Evolutionary conservation across 2,113 vertebrate species (phyloP), one percentile per base, ranked within the genome.

Genomic region (Tetrao urogallus): DNA sequence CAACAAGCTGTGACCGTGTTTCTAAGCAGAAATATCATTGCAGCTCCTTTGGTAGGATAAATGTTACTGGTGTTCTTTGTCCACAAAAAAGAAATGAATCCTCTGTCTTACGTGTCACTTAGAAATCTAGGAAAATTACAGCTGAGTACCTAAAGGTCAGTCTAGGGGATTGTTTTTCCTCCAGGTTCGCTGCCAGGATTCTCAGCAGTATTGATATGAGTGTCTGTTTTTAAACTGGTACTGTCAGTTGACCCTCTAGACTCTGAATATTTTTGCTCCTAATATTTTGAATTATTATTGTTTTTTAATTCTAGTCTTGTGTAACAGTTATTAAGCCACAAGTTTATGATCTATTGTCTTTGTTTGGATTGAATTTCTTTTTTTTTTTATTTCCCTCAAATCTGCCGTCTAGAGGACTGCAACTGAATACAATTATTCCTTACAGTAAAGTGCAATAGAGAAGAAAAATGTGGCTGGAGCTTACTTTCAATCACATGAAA

Each of bases 401-500:
- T 45, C 14, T 52, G 9, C 32, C 43, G 11, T 69, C 6, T 70
- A 57, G 38, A 81, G 27, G 15, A 36, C 4, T 70, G n/a, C 4
- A n/a, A 1, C 13, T 30, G 70, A 78, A 47, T 74, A 22, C 19
- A 63, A 5, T 24, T 70, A 21, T 43, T 10, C 22, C 16, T 71
- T 22, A 58, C 13, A 67, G 12, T 54, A 30, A 58, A 43, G 14
- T 67, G 57, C 14, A 34, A 14, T 15, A 47, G 12, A 30, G 10
- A 57, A 34, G 4, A 71, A 24, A 63, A 71, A 75, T 79, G 57
- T 43, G 47, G 13, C 17, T 25, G n/a, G 10, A 71, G 7, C 11
- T 17, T n/a, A 6, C 18, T 82, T 78, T 78, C 25, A 75, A 1
- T 71, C 22, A 12, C 0, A 0, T 63, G 10, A 0, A 1, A 60